Percentiles rank a stretch among this genome's conserved stretches.
Conservation (phyloP, 2,888 invertebrate genomes). For the Drosophila emarginata region DNA sequence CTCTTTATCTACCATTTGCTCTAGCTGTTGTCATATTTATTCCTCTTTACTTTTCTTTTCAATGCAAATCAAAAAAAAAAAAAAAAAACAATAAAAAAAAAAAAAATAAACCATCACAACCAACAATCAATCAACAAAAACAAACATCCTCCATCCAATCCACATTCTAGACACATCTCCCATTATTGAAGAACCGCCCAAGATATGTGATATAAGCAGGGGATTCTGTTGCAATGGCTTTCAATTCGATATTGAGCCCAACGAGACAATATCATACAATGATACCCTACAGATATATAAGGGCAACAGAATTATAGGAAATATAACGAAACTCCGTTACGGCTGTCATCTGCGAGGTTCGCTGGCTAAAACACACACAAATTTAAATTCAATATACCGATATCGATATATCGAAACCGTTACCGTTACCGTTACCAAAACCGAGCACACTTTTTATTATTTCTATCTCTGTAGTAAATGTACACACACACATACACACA, state of each 20-base stretch:
- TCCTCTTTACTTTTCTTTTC: constrained; percentile 11
- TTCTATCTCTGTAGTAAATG: too few species aligned
- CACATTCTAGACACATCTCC: constrained; percentile 74
- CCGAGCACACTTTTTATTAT: too few species aligned
- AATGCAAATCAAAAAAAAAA: constrained; percentile 3
- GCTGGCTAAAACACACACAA: constrained; percentile 30
- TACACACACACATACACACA: too few species aligned
- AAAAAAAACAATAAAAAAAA: constrained; percentile 3
- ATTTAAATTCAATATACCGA: neutral
- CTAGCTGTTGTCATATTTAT: neutral
- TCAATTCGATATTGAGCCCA: constrained; percentile 74
- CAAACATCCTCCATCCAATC: constrained; percentile 63
- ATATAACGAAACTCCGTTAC: constrained; percentile 74
- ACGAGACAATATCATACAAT: constrained; percentile 77
- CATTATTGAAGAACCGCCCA: constrained; percentile 70
- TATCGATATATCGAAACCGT: too few species aligned
- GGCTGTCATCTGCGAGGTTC: constrained; percentile 77
- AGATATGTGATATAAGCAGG: constrained; percentile 71
- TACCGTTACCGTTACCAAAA: too few species aligned
- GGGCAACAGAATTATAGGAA: constrained; percentile 77
- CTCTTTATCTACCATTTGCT: neutral
- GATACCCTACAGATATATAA: constrained; percentile 76
- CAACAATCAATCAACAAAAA: constrained; percentile 48
- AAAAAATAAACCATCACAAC: constrained; percentile 24
- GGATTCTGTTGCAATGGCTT: constrained; percentile 78